Base-by-base conservation (phyloP, 2,797 vertebrate species). In the Lepilemur septentrionalis region DNA sequence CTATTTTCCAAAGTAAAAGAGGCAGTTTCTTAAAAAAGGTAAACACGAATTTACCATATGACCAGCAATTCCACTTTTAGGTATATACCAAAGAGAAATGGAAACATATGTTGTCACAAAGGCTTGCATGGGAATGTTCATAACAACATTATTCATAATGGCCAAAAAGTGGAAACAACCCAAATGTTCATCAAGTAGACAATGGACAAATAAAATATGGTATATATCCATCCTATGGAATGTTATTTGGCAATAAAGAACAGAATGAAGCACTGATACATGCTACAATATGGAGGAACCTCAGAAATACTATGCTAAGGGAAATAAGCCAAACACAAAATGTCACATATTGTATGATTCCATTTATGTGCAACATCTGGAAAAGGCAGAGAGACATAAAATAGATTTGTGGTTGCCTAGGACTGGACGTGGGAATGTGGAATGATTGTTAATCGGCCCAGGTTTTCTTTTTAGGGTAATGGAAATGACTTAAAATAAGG, bases 121-220 rank as follows among this genome's bases (percentile, higher is more conserved):
- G 38, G 35, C 35, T 80, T 79, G n/a, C 76, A 46, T 55, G 20
- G 13, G 4, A 43, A 75, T 89, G 28, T 93, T 89, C 65, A 57
- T 63, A 84, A 30, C 41, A 83, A 25, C 52, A 83, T 70, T 93
- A 94, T 87, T 97, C 41, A 35, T 84, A 93, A 73, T 25, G 57
- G 14, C 32, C 57, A 78, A 72, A 75, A 92, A 78, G 67, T 81
- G 17, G 38, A 89, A 73, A 50, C 70, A 91, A 78, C 38, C 81
- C 7, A 72, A 93, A 46, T 63, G 5, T 90, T n/a, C 20, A 67
- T 86, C 52, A 81, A 0, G 2, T 78, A 78, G 67, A 28, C 69
- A 46, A 1, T 82, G 30, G 63, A 70, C 63, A 48, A 81, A 38
- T 72, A 52, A 94, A 86, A n/a, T 59, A 8, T 73, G 14, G 2